Evolutionary conservation across 1,140 invertebrate species (phyloP), one percentile per base, ranked within the genome.

Genomic region (Holcopasites calliopsidis): DNA sequence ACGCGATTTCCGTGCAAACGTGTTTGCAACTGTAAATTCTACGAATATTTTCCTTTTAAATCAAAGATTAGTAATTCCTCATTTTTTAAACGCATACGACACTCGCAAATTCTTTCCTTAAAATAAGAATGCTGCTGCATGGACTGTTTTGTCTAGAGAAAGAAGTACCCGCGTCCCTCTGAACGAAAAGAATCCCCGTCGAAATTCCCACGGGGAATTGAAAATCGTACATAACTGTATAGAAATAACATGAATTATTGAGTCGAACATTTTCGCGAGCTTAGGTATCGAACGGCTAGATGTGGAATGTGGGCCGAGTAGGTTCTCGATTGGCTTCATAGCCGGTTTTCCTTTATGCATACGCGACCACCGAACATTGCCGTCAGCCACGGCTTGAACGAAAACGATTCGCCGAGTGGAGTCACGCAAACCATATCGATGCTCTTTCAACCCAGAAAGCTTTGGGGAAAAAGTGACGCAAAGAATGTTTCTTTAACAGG

Each of bases 221-320:
- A 49, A 21, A 35, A 61, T 26, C 11, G 62, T 13, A n/a, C 21
- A 66, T 23, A 28, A 40, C 62, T 54, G n/a, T 26, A 31, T 26
- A 42, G 31, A 8, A 16, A 2, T 13, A 33, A 69, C 40, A 62
- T 61, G 50, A 38, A 35, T 13, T 8, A 55, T 40, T 35, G 21
- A 1, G 21, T 47, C 13, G 52, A 38, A 62, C 50, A 26, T 23
- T 13, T 10, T 76, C 71, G 83, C 80, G 82, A 80, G 79, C 88
- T 90, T 88, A 85, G 77, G 85, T 84, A 88, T 90, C 83, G 82
- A 82, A 87, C 87, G 86, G 79, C 84, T 75, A 87, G 78, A 87
- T 65, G 58, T 87, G 89, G 89, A 90, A 91, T 90, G 88, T 87
- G 86, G 88, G 86, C 84, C 86, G 85, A 88, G 83, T 85, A 83